Conservation (phyloP, 2,888 invertebrate species). For the Lycaena phlaeas region DNA sequence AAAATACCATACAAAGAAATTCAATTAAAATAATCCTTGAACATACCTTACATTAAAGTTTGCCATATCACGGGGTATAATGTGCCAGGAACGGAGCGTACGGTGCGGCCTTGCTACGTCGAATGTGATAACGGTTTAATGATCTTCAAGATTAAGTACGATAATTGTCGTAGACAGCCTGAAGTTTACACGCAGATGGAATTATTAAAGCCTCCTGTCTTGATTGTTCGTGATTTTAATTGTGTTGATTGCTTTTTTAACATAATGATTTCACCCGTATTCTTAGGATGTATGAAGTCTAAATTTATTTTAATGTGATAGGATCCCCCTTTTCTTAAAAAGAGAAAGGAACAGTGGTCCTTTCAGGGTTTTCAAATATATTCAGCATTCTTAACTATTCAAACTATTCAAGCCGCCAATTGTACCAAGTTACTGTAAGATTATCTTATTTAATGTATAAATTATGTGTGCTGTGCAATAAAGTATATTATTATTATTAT, state of each 20-base stretch:
- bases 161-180: slow-evolving; percentile 9
- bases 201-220: not conserved
- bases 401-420: too few relatives aligned
- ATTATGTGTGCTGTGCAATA: too few relatives aligned
- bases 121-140: slow-evolving; percentile 19
- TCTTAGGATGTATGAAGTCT: not conserved
- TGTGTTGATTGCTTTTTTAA: too few relatives aligned
- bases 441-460: too few relatives aligned
- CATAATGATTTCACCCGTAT: too few relatives aligned
- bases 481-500: too few relatives aligned
- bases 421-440: too few relatives aligned
- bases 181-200: not conserved
- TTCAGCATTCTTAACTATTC: too few relatives aligned
- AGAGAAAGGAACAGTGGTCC: too few relatives aligned
- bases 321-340: too few relatives aligned
- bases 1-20: not conserved
- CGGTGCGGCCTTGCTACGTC: slow-evolving; percentile 22
- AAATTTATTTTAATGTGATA: not conserved
- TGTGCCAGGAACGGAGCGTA: slow-evolving; percentile 22
- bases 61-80: slow-evolving; percentile 11
- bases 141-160: slow-evolving; percentile 16
- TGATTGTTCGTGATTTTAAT: too few relatives aligned
- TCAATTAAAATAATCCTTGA: slow-evolving; percentile 1
- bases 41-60: slow-evolving; percentile 3
- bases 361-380: too few relatives aligned